Conservation (phyloP, 2,797 vertebrate genomes). For the Enteromius treurensis region DNA sequence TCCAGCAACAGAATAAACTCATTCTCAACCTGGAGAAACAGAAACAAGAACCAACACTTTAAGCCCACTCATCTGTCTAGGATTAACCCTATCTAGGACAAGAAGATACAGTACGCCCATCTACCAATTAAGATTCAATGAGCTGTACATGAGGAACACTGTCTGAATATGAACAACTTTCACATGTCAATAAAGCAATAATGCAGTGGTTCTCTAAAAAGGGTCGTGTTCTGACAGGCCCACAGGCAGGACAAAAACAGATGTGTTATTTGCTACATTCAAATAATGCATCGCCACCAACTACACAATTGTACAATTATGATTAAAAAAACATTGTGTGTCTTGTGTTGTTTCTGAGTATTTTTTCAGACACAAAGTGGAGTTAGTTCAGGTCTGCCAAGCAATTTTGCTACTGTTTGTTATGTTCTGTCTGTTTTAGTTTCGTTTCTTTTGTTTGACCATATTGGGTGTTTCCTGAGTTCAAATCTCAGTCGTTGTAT, state of each 20-base stretch:
- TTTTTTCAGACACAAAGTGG: neutral
- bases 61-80: neutral
- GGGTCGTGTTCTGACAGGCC: neutral
- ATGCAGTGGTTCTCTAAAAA: neutral
- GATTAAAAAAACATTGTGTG: neutral
- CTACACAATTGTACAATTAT: neutral
- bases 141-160: neutral
- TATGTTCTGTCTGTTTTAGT: too few species aligned
- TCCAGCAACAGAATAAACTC: conserved; percentile 95
- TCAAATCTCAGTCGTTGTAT: too few species aligned
- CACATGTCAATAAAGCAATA: neutral
- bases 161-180: neutral
- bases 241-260: neutral
- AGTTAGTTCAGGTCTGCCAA: neutral
- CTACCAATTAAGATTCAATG: neutral
- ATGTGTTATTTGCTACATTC: neutral
- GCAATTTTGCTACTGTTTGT: neutral
- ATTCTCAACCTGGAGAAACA: conserved; percentile 86
- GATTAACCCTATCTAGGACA: neutral
- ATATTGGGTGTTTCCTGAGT: too few species aligned
- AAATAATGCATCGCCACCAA: neutral
- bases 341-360: neutral
- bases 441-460: too few species aligned
- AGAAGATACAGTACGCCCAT: neutral
- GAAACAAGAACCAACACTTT: conserved; percentile 8